phyloP scores from a whole-genome alignment of 2,113 vertebrate genomes.

The Notechis scutatus region DNA sequence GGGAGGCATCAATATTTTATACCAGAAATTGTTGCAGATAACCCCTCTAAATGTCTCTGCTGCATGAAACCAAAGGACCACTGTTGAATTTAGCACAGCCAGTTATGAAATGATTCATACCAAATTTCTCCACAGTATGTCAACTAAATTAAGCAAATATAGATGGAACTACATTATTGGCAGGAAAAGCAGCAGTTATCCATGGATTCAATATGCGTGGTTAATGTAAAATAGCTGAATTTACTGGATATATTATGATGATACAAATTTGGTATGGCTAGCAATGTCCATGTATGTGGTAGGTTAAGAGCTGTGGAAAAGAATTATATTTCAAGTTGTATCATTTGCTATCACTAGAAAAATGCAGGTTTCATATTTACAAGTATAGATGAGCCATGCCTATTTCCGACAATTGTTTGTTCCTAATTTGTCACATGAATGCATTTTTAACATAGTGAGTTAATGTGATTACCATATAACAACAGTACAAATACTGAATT shows the following conservation, averaged over 20 bases:
- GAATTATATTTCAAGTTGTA: conserved; percentile 2
- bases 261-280: not conserved
- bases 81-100: conserved; percentile 13
- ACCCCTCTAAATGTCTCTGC: not conserved
- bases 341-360: conserved; percentile 37
- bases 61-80: conserved; percentile 9
- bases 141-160: conserved; percentile 30
- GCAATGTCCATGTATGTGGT: not conserved
- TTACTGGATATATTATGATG: conserved; percentile 11
- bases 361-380: not conserved
- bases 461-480: not conserved
- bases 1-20: not conserved
- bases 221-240: conserved; percentile 17
- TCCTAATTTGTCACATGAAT: not conserved
- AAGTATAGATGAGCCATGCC: not conserved
- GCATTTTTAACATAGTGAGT: not conserved
- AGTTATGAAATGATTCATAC: conserved; percentile 8
- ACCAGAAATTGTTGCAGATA: not conserved
- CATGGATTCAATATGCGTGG: conserved; percentile 22
- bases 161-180: conserved; percentile 19
- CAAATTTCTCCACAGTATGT: conserved; percentile 26
- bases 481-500: not conserved
- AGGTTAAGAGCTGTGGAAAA: not conserved
- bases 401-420: not conserved
- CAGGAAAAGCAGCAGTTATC: conserved; percentile 10